Evolutionary conservation across 2,797 vertebrate species (phyloP), one percentile per base, ranked within the genome.

Genomic region (Kryptopterus vitreolus): DNA sequence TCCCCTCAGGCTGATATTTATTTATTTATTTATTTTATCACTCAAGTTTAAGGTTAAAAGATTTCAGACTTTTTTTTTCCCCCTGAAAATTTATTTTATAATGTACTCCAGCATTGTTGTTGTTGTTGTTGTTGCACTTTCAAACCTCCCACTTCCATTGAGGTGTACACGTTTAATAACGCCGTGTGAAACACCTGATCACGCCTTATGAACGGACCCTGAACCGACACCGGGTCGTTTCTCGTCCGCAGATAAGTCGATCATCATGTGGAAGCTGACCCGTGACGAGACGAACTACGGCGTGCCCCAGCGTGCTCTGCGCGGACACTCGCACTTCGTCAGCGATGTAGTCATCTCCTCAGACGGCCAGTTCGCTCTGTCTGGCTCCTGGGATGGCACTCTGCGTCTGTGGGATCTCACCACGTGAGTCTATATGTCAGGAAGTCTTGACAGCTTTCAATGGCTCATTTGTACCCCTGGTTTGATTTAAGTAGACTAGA

Each of bases 211-310:
- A 43, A 10, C 7, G 3, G 38, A 43, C 38, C 7, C 38, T 43
- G 6, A 43, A 43, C 38, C 10, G 10, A 43, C 38, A 43, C 38
- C 38, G 10, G 38, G 1, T 43, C 38, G 7, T 43, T 43, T 43
- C 38, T 43, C 38, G 10, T 15, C 18, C 74, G 9, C 87, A 98
- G 97, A 98, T 80, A 97, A 96, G 88, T 92, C 95, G 1, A 95
- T 98, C 88, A 98, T 98, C 89, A 98, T 98, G 97, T 99, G 97
- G 97, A 99, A 98, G 87, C 90, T 99, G 89, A 99, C 97, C 9
- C 93, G 97, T 58, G 97, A 99, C 71, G 97, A 99, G 83, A 98
- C 97, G 55, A 98, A 97, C 91, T 98, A 98, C 11, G 97, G 97
- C 13, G 96, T 97, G 86, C 97, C 96, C 0, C 97, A 98, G 90